These are phyloP conservation scores for Sericinus montela DNA, from an alignment of 2,888 invertebrate species.

Conservation along the genomic window DNA sequence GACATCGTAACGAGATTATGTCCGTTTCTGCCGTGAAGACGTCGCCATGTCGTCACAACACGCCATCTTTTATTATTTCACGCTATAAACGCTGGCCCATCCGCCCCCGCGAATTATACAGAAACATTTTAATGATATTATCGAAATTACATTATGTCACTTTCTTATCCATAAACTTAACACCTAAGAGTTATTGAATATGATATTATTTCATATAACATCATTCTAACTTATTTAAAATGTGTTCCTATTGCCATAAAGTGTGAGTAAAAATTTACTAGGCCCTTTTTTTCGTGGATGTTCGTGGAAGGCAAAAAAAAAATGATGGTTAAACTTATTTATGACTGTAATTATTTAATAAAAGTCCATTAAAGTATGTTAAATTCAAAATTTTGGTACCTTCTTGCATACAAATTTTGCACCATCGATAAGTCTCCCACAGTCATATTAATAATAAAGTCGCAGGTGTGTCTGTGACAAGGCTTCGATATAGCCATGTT, in stretches of 20 bases:
- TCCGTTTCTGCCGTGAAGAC: slow-evolving; percentile 69
- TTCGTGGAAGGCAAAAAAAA: too few relatives aligned
- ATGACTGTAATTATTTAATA: too few relatives aligned
- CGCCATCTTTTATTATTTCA: slow-evolving; percentile 70
- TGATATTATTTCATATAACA: too few relatives aligned
- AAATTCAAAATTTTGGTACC: too few relatives aligned
- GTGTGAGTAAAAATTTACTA: too few relatives aligned
- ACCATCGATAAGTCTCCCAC: not conserved
- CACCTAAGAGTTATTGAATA: slow-evolving; percentile 37
- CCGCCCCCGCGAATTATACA: slow-evolving; percentile 54
- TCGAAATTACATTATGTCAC: slow-evolving; percentile 48
- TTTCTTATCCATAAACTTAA: slow-evolving; percentile 59
- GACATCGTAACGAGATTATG: slow-evolving; percentile 79
- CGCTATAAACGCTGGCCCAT: slow-evolving; percentile 55
- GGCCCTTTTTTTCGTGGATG: too few relatives aligned
- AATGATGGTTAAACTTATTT: too few relatives aligned
- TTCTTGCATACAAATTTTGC: too few relatives aligned
- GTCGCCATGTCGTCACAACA: slow-evolving; percentile 63
- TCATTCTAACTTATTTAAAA: too few relatives aligned
- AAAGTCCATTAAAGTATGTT: too few relatives aligned
- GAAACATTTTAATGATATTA: slow-evolving; percentile 55
- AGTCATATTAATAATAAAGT: not conserved
- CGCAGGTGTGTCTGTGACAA: slow-evolving; percentile 1
- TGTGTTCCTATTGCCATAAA: too few relatives aligned
- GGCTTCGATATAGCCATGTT: slow-evolving; percentile 4